Evolutionary conservation across 2,888 invertebrate species (phyloP), one percentile per base, ranked within the genome.

Genomic region (Heliconius ismenius): DNA sequence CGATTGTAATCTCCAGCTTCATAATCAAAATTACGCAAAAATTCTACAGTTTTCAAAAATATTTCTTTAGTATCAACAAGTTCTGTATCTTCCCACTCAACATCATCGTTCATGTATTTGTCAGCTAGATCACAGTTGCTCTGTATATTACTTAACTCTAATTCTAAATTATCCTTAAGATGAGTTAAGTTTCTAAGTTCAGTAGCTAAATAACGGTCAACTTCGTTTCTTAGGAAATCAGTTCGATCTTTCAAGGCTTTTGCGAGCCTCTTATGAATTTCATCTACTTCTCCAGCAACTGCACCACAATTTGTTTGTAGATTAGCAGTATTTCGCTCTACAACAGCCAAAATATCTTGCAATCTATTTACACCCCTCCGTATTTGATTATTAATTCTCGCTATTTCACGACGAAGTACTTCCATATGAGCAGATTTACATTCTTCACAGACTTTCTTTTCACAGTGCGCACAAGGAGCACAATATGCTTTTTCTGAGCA

Each of bases 341-440:
- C 97, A 74, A 97, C 90, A 69, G 96, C 95, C 81, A 98, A 92
- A 43, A 98, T 97, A 88, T 98, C 98, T 91, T 98, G 98, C 81
- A 98, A 93, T 82, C 98, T 95, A 90, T 98, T 98, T 77, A 98
- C 93, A 73, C 98, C 98, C 84, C 99, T 96, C 78, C 98, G 96
- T 79, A 98, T 96, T 95, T 98, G 98, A 88, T 97, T 97, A 88
- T 98, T 97, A 78, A 98, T 97, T 86, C 98, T 96, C 79, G 96
- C 95, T 67, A 99, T 98, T 95, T 99, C 98, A 78, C 98, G 95
- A 83, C 98, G 96, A 78, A 99, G 94, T 82, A 99, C 98, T 89
- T 99, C 99, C 96, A 98, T 97, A 90, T 99, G 99, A 21, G 98
- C 98, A 77, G 97, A 96, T 91, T 98, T 98, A 93, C 99, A 99